A percentile compares a stretch with the other conserved stretches of the same genome.
phyloP scores from a whole-genome alignment of 1,140 invertebrate species.

The Schlechtendalia chinensis region DNA sequence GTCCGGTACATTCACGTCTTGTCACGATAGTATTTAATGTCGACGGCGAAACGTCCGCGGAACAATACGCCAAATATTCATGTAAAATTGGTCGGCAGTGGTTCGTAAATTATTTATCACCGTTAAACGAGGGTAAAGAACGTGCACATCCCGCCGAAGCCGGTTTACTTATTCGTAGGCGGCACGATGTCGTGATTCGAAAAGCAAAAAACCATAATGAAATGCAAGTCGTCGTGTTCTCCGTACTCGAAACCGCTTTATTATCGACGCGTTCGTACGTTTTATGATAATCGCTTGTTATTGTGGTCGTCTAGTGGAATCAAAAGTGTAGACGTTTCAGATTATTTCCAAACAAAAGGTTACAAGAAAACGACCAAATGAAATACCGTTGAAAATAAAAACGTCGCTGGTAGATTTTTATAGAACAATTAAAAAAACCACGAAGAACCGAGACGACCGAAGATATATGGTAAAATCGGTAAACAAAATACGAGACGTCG shows the following conservation, averaged over 20 bases:
- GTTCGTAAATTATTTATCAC: not conserved
- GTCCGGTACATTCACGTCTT: not conserved
- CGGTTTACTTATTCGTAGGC: not conserved
- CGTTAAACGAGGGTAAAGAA: too few relatives aligned
- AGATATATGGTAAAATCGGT: too few relatives aligned
- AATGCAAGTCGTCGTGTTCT: not conserved
- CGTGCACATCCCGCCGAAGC: not conserved
- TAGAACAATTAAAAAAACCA: not conserved
- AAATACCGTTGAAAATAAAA: not conserved
- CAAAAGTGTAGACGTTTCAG: not conserved
- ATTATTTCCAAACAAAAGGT: not conserved
- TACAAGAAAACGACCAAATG: not conserved
- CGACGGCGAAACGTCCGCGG: not conserved
- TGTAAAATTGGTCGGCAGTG: not conserved
- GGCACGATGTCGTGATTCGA: not conserved
- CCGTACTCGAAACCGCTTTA: not conserved
- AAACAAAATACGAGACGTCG: too few relatives aligned
- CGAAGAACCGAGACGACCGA: too few relatives aligned
- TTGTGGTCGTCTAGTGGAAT: not conserved
- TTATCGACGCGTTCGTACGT: not conserved
- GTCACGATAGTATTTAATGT: not conserved
- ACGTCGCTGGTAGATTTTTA: not conserved
- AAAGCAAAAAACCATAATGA: not conserved
- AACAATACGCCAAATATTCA: too few relatives aligned
- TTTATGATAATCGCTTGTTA: not conserved